phyloP scores from a whole-genome alignment of 1,140 invertebrate species.

The Listronotus bonariensis region DNA sequence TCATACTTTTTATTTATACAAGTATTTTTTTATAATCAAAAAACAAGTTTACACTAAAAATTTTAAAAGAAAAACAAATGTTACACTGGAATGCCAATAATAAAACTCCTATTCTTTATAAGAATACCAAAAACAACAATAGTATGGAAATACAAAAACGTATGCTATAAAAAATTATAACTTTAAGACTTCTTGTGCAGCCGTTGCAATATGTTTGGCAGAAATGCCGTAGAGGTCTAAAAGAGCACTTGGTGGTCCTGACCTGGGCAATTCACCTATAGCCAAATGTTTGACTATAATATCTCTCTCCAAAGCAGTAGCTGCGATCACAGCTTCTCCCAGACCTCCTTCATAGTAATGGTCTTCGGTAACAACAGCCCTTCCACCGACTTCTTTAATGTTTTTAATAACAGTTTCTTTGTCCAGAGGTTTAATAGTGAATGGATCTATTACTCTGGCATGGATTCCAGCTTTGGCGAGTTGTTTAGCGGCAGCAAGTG shows the following conservation, averaged over 20 bases:
- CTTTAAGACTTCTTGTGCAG: conserved; percentile 68
- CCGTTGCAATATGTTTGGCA: conserved; percentile 75
- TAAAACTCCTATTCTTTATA: background rate
- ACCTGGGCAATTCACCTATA: conserved; percentile 87
- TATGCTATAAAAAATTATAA: conserved; percentile 52
- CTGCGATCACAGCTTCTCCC: conserved; percentile 90
- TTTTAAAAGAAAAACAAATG: background rate
- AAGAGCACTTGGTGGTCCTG: conserved; percentile 83
- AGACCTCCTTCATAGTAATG: conserved; percentile 96
- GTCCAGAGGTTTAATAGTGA: conserved; percentile 97
- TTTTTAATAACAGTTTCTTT: conserved; percentile 73
- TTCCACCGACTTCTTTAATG: conserved; percentile 79
- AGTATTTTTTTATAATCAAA: no score
- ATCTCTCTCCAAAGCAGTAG: conserved; percentile 72
- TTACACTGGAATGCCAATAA: background rate
- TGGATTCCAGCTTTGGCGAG: conserved; percentile 72
- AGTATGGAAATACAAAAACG: background rate
- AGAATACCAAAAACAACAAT: background rate
- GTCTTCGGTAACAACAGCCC: conserved; percentile 93
- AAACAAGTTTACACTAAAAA: no score
- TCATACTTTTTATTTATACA: no score
- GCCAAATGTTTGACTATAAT: conserved; percentile 84
- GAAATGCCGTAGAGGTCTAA: conserved; percentile 90
- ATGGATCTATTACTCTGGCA: conserved; percentile 87
- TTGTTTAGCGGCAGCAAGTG: conserved; percentile 80